Percentiles rank a stretch among this genome's conserved stretches.
Evolutionary conservation across 1,140 invertebrate species (phyloP).

Genomic region (Tetraneura akinire): DNA sequence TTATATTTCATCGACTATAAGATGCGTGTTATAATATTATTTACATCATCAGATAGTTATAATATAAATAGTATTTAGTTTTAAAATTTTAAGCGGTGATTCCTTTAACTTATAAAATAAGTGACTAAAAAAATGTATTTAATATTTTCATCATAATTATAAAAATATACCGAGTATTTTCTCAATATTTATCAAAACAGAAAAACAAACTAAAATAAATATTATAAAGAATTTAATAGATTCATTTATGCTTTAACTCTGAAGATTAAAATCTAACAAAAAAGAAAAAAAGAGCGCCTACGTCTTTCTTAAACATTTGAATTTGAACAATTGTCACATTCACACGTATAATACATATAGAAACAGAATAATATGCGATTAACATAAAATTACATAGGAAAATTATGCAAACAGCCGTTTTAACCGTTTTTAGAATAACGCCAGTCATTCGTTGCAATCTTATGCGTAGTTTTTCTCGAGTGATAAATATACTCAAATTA

Average conservation of each 20-base stretch:
- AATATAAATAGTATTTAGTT: too few species aligned
- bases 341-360: not conserved
- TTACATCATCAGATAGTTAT: too few species aligned
- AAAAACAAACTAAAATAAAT: not conserved
- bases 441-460: not conserved
- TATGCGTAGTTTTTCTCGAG: too few species aligned
- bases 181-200: not conserved
- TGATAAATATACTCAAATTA: too few species aligned
- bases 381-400: not conserved
- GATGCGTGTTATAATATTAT: too few species aligned
- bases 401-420: constrained; percentile 21
- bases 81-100: too few species aligned
- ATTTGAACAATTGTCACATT: not conserved
- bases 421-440: not conserved
- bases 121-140: too few species aligned
- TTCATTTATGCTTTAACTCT: not conserved
- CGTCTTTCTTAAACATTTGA: constrained; percentile 10
- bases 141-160: too few species aligned
- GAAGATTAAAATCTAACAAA: not conserved
- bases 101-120: too few species aligned
- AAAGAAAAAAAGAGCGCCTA: constrained; percentile 3
- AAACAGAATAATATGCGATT: not conserved
- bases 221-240: not conserved
- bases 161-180: too few species aligned
- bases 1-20: too few species aligned